Base-by-base conservation (phyloP, 2,888 invertebrate species). In the Epinotia nisella region DNA sequence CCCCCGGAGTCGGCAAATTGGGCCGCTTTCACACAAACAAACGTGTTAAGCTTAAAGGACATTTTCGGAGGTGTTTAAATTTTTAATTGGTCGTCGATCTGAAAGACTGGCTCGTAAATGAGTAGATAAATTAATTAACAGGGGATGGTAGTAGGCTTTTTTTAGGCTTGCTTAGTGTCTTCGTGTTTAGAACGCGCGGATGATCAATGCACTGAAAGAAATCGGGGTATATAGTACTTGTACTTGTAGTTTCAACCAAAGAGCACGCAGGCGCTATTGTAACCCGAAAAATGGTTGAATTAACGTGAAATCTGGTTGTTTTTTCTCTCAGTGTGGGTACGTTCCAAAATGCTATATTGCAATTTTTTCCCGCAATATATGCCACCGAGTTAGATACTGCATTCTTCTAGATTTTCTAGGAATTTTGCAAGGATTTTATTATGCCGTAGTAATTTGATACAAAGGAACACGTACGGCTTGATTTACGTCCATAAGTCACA, bases 41-140 rank as follows among this genome's bases (percentile, higher is more conserved):
- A 71, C 66, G 29, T 55, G 53, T 59, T 59, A 58, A 29, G 66
- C 45, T 19, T 19, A 67, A 71, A 67, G 45, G 61, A 64, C 58
- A 58, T 61, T 56, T 66, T 67, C 55, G 59, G 60, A 59, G 53
- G 29, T 67, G 71, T 56, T 68, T 49, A 29, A 66, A 61, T 55
- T 72, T 69, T 72, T 72, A 72, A 72, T 72, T 72, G 72, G 72
- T 72, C 67, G n/a, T 53, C 59, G 35, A 62, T 72, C 58, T 49
- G 56, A 56, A 24, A 55, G 11, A n/a, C 49, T 64, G 45, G 55
- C 39, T 65, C 13, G 53, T 65, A 55, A 39, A 55, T 15, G 65
- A 35, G 21, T 53, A 39, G 45, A 66, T 66, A 39, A 56, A 66
- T 66, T 56, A 66, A 66, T 66, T 56, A 66, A 41, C 39, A 65